These are phyloP conservation scores for Orientallactaga bullata DNA, from an alignment of 2,113 vertebrate species.

Conservation along the genomic window DNA sequence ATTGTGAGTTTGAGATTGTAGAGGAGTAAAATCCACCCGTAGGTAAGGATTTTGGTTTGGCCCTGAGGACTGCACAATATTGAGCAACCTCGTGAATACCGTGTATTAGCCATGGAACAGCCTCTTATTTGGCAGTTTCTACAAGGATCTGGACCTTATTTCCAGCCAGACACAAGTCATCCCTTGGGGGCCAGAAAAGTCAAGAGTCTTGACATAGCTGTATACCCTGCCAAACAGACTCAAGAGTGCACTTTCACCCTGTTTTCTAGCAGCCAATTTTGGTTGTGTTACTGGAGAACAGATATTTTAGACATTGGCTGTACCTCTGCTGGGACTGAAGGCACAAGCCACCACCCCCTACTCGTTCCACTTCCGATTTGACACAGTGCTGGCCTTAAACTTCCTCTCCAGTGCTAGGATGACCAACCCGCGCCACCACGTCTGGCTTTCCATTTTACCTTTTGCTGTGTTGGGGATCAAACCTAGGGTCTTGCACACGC, in stretches of 20 bases:
- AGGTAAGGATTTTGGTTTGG: background rate
- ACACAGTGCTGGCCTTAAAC: background rate
- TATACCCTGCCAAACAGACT: background rate
- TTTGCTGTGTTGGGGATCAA: background rate
- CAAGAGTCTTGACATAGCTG: slow-evolving; percentile 30
- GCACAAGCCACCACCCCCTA: too few relatives aligned
- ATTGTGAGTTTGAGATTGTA: background rate
- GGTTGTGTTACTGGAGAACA: background rate
- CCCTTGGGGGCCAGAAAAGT: slow-evolving; percentile 37
- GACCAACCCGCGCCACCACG: background rate
- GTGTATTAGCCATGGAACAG: background rate
- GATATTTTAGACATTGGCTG: background rate
- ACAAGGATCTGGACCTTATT: slow-evolving; percentile 28
- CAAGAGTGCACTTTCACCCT: background rate
- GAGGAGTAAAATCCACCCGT: background rate
- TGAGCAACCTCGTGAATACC: background rate
- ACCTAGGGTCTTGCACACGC: background rate
- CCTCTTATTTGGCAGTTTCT: slow-evolving; percentile 10
- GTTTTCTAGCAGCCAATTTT: background rate
- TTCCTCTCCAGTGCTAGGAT: background rate
- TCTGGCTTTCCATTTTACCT: background rate
- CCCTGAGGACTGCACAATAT: background rate
- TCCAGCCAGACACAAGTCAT: slow-evolving; percentile 54
- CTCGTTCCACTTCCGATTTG: too few relatives aligned
- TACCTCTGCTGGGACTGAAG: too few relatives aligned